phyloP scores from a whole-genome alignment of 2,113 vertebrate genomes.

The Onychostoma macrolepis region DNA sequence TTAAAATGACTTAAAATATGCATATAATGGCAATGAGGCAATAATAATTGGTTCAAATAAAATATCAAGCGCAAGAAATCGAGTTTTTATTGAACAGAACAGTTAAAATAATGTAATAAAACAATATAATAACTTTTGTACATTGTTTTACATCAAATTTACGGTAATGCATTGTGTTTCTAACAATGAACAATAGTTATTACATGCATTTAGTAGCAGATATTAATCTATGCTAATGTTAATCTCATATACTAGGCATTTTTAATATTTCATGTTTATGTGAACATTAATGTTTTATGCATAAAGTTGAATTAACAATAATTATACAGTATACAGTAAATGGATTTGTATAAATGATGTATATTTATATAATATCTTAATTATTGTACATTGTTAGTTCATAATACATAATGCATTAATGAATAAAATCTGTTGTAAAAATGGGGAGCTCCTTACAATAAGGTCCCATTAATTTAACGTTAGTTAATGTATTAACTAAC shows the following conservation, averaged over 20 bases:
- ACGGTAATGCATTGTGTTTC: too few species aligned
- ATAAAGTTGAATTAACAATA: neutral
- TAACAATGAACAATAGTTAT: neutral
- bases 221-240: neutral
- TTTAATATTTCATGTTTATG: neutral
- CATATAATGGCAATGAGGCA: too few species aligned
- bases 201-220: neutral
- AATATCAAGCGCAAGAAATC: too few species aligned
- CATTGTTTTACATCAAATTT: too few species aligned
- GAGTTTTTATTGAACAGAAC: too few species aligned
- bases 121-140: too few species aligned
- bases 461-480: neutral
- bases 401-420: neutral
- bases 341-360: neutral
- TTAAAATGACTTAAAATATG: too few species aligned
- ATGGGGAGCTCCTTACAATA: neutral
- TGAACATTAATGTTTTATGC: neutral
- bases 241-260: too few species aligned
- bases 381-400: neutral
- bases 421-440: neutral
- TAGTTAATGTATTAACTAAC: too few species aligned
- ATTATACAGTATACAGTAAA: neutral
- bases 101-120: too few species aligned
- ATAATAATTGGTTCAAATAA: too few species aligned
- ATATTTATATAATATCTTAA: neutral